A percentile compares a stretch with the other conserved stretches of the same genome.
These are phyloP conservation scores for Peromyscus attwateri DNA, from an alignment of 2,797 vertebrate species.

Conservation along the genomic window DNA sequence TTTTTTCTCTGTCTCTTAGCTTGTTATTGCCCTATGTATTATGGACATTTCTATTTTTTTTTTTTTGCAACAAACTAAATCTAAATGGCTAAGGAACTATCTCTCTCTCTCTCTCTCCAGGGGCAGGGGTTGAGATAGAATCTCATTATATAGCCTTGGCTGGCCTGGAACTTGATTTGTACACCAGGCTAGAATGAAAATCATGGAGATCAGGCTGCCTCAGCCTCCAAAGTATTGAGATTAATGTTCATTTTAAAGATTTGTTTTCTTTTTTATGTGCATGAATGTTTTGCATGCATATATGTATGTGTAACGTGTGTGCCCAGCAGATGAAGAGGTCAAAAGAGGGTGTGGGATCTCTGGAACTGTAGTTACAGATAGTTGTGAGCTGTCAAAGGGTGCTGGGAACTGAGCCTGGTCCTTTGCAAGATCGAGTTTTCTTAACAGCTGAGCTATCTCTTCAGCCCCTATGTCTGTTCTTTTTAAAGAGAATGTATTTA, in stretches of 20 bases:
- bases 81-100: constrained; percentile 46
- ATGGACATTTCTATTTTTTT: constrained; percentile 25
- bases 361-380: neutral
- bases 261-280: neutral
- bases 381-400: neutral
- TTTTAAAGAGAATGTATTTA: constrained; percentile 11
- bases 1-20: neutral
- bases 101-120: neutral
- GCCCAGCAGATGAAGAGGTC: neutral
- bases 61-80: neutral
- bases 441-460: neutral
- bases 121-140: neutral
- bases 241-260: neutral
- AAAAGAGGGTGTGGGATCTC: neutral
- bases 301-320: neutral
- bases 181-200: neutral
- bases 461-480: neutral
- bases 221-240: neutral
- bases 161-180: neutral
- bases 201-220: neutral
- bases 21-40: constrained; percentile 58
- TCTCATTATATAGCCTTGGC: neutral
- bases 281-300: neutral
- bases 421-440: neutral
- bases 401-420: neutral